phyloP scores from a whole-genome alignment of 2,888 invertebrate genomes.

The Thecophora atra region DNA sequence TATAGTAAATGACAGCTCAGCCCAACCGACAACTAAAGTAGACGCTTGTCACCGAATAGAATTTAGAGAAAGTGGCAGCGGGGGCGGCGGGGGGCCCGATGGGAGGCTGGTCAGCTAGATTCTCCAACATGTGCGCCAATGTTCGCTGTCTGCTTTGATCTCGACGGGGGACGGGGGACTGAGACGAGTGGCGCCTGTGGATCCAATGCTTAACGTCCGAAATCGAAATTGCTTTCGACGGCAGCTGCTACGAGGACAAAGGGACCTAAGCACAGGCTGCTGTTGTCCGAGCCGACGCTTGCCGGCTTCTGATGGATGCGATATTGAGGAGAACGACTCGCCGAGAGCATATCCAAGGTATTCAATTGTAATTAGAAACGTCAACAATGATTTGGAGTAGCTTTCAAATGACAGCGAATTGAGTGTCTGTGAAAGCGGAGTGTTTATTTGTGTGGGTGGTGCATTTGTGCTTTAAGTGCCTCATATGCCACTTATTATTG shows the following conservation, averaged over 20 bases:
- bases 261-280: background rate
- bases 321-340: background rate
- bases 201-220: constrained; percentile 13
- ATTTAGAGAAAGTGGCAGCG: background rate
- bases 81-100: background rate
- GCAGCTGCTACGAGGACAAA: background rate
- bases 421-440: constrained; percentile 17
- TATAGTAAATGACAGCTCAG: constrained; percentile 47
- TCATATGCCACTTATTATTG: constrained; percentile 50
- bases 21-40: constrained; percentile 37
- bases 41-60: background rate
- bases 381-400: constrained; percentile 62
- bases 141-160: background rate
- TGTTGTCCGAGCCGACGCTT: background rate
- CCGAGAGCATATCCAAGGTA: constrained; percentile 47
- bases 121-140: too few relatives aligned
- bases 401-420: constrained; percentile 35
- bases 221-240: constrained; percentile 37
- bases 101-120: too few relatives aligned
- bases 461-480: constrained; percentile 37
- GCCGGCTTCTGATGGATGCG: background rate
- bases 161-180: background rate
- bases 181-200: constrained; percentile 19
- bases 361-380: constrained; percentile 66
- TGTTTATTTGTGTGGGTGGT: constrained; percentile 27